phyloP scores from a whole-genome alignment of 2,888 invertebrate species.

The Endotricha flammealis region DNA sequence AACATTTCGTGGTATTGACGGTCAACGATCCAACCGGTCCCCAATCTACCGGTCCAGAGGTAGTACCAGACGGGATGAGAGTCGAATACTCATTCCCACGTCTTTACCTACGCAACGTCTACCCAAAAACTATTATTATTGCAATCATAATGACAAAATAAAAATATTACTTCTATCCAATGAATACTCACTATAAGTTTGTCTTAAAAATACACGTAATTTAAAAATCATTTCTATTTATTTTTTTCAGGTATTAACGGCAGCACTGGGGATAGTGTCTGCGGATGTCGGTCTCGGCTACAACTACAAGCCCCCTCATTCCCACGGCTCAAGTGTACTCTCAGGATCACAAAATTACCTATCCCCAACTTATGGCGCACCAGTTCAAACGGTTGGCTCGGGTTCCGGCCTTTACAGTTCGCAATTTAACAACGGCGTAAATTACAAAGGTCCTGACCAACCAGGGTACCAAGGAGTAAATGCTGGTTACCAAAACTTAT shows the following conservation, averaged over 20 bases:
- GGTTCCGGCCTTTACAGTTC: conserved; percentile 30
- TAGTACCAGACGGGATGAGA: background rate
- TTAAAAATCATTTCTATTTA: background rate
- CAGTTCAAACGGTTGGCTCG: conserved; percentile 40
- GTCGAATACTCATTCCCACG: conserved; percentile 1
- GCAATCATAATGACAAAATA: background rate
- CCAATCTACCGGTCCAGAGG: background rate
- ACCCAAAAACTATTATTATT: too few species aligned
- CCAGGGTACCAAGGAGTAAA: conserved; percentile 12
- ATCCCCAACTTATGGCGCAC: conserved; percentile 48
- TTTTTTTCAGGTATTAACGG: conserved; percentile 48
- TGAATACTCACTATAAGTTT: too few species aligned
- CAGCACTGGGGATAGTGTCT: conserved; percentile 40
- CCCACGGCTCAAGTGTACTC: conserved; percentile 15
- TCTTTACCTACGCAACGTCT: background rate
- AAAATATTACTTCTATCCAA: background rate
- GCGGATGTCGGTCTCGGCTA: conserved; percentile 59
- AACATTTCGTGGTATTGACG: conserved; percentile 27
- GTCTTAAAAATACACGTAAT: too few species aligned
- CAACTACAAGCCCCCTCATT: conserved; percentile 58
- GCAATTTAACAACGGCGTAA: conserved; percentile 18
- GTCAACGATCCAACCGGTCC: conserved; percentile 18
- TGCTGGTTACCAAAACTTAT: conserved; percentile 16
- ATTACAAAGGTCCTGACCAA: conserved; percentile 21
- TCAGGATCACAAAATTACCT: background rate